phyloP scores from a whole-genome alignment of 2,797 vertebrate species.

The Scolopax bukidnonensis region DNA sequence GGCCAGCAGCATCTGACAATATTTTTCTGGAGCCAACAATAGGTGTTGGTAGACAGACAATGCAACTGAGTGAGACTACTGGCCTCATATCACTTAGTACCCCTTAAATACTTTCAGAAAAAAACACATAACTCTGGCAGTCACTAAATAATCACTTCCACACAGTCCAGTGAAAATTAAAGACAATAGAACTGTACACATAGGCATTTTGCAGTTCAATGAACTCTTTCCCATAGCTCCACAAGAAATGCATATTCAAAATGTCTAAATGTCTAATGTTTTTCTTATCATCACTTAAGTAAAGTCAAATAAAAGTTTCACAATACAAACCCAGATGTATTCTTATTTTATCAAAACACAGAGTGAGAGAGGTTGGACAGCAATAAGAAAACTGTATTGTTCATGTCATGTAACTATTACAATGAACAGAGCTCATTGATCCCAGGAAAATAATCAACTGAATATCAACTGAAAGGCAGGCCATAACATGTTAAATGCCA shows the following conservation, averaged over 20 bases:
- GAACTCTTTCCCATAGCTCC: neutral
- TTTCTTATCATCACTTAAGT: neutral
- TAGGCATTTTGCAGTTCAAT: neutral
- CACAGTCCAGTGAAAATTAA: neutral
- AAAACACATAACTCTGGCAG: neutral
- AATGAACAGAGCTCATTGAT: neutral
- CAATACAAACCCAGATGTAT: neutral
- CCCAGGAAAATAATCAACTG: neutral
- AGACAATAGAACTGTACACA: neutral
- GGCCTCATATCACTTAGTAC: neutral
- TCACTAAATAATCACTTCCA: neutral
- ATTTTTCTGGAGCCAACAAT: conserved; percentile 70
- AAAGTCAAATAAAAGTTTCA: neutral
- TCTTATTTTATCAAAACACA: neutral
- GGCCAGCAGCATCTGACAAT: conserved; percentile 73
- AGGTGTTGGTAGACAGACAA: conserved; percentile 60
- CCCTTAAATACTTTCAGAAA: conserved; percentile 9
- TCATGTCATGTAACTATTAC: neutral
- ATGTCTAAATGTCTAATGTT: neutral
- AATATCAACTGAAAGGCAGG: neutral
- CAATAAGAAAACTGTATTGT: neutral
- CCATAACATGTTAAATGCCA: neutral
- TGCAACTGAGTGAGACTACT: conserved; percentile 45
- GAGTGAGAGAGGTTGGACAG: neutral
- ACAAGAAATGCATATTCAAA: neutral